Conservation (phyloP, 2,888 invertebrate genomes). For the Eustalomyia histrio region DNA sequence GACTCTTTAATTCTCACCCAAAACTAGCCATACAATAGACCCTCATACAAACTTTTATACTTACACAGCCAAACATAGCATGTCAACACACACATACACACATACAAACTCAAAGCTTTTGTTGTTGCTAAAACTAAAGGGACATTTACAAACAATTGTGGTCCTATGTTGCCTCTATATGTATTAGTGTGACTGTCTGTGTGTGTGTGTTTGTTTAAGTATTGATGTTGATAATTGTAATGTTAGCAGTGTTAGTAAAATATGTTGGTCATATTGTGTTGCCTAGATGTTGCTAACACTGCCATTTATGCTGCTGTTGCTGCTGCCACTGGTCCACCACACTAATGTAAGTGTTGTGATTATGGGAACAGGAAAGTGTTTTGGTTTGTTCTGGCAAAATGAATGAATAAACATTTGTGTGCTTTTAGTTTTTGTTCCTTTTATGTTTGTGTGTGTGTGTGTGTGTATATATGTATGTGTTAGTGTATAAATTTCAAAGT, state of each 20-base stretch:
- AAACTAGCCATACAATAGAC: conserved; percentile 39
- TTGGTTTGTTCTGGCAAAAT: conserved; percentile 38
- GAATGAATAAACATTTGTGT: conserved; percentile 50
- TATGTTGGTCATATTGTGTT: conserved; percentile 52
- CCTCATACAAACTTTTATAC: neutral
- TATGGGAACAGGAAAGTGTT: conserved; percentile 44
- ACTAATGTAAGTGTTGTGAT: conserved; percentile 62
- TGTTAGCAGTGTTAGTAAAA: conserved; percentile 31
- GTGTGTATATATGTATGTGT: too few species aligned
- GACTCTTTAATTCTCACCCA: conserved; percentile 32
- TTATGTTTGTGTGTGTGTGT: neutral
- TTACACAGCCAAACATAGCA: neutral
- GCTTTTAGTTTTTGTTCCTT: conserved; percentile 18
- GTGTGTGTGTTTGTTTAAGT: conserved; percentile 2
- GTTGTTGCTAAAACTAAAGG: conserved; percentile 32
- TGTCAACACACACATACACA: neutral
- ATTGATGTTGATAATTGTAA: conserved; percentile 16
- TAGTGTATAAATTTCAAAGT: neutral
- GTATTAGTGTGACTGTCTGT: neutral
- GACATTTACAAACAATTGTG: conserved; percentile 55
- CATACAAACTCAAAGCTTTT: conserved; percentile 1
- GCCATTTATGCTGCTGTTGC: neutral
- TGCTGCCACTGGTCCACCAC: conserved; percentile 61
- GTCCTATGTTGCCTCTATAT: conserved; percentile 1
- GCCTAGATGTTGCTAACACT: conserved; percentile 15